A percentile compares a stretch with the other conserved stretches of the same genome.
These are phyloP conservation scores for Merodon equestris DNA, from an alignment of 2,888 invertebrate genomes.

Conservation along the genomic window DNA sequence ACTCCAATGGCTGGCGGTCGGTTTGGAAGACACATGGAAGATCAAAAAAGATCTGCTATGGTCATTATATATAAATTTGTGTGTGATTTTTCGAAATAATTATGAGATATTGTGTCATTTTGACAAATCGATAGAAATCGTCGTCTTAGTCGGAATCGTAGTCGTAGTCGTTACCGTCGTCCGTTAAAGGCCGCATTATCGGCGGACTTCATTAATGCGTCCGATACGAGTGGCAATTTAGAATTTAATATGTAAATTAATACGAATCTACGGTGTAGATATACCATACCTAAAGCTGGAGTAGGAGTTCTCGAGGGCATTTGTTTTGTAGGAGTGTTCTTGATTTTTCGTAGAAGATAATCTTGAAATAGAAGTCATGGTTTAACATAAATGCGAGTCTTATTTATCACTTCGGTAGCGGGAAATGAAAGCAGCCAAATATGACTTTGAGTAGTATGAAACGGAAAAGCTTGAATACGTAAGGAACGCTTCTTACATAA, in stretches of 20 bases:
- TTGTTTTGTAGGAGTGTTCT: conserved; percentile 45
- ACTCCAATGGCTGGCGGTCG: neutral
- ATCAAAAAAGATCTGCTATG: conserved; percentile 44
- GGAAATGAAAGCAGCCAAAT: too few relatives aligned
- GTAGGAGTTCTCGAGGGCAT: conserved; percentile 20
- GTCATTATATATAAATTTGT: conserved; percentile 47
- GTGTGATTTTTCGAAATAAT: conserved; percentile 47
- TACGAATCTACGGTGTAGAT: neutral
- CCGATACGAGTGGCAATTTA: conserved; percentile 10
- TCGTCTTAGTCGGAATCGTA: conserved; percentile 11
- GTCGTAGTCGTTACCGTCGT: neutral
- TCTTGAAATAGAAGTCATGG: conserved; percentile 32
- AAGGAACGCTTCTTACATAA: too few relatives aligned
- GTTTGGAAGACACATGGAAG: neutral
- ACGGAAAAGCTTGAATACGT: too few relatives aligned
- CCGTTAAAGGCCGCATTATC: conserved; percentile 23
- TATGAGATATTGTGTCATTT: conserved; percentile 56
- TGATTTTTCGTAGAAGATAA: conserved; percentile 22
- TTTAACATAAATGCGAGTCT: conserved; percentile 14
- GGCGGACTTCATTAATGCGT: conserved; percentile 38
- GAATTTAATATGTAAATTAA: conserved; percentile 42
- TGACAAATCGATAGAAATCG: conserved; percentile 59
- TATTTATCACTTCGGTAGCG: conserved; percentile 30
- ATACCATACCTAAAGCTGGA: neutral
- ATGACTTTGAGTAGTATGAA: too few relatives aligned